Evolutionary conservation across 2,797 vertebrate genomes (phyloP).

Genomic region (Geotrypetes seraphini): DNA sequence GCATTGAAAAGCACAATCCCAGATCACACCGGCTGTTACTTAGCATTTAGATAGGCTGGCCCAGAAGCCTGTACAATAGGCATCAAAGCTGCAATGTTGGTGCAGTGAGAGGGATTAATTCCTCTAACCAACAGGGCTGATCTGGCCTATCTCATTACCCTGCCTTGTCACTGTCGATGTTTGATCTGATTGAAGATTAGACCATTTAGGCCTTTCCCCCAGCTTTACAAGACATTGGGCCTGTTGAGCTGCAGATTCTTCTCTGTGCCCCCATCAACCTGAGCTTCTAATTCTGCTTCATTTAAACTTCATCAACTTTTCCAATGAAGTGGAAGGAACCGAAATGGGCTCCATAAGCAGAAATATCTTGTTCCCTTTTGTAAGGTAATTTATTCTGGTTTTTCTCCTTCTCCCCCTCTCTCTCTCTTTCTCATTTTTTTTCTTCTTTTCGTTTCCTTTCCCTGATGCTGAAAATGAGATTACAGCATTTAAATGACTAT

Average conservation of each 20-base stretch:
- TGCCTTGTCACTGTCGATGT: slow-evolving; percentile 80
- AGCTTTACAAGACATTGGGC: slow-evolving; percentile 35
- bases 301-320: slow-evolving; percentile 99
- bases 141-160: slow-evolving; percentile 90
- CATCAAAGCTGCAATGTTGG: slow-evolving; percentile 66
- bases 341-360: slow-evolving; percentile 72
- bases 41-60: slow-evolving; percentile 98
- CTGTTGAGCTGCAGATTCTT: slow-evolving; percentile 57
- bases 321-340: slow-evolving; percentile 95
- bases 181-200: slow-evolving; percentile 96
- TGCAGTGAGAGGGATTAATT: slow-evolving; percentile 81
- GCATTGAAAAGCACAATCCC: slow-evolving; percentile 53
- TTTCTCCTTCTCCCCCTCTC: slow-evolving; percentile 27
- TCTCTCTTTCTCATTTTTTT: slow-evolving; percentile 43
- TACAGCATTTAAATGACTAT: slow-evolving; percentile 99
- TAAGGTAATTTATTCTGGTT: slow-evolving; percentile 67
- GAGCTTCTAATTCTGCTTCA: slow-evolving; percentile 99
- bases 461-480: slow-evolving; percentile 96
- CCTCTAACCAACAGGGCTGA: slow-evolving; percentile 77
- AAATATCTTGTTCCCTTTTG: slow-evolving; percentile 65
- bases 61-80: slow-evolving; percentile 72
- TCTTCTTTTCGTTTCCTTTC: slow-evolving; percentile 56
- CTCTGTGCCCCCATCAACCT: slow-evolving; percentile 63
- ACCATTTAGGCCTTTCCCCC: slow-evolving; percentile 77
- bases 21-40: slow-evolving; percentile 62